phyloP scores from a whole-genome alignment of 2,888 invertebrate genomes.

The Coenonympha glycerion region DNA sequence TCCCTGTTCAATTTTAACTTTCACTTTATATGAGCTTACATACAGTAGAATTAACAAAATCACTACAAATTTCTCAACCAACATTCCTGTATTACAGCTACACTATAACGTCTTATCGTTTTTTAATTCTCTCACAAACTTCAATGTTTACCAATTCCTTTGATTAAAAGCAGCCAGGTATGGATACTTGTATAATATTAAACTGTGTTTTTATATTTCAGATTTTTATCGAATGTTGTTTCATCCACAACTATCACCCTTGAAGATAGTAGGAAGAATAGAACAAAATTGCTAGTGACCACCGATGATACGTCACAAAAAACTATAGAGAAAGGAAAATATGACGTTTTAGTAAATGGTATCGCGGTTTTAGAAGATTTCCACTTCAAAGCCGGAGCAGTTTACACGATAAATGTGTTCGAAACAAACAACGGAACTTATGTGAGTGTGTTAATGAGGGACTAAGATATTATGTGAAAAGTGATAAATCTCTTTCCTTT shows the following conservation, averaged over 20 bases:
- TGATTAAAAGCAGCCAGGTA: background rate
- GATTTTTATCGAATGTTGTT: conserved; percentile 57
- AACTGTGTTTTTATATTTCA: conserved; percentile 33
- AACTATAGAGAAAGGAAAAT: conserved; percentile 48
- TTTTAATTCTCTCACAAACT: conserved; percentile 4
- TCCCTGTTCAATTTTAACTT: conserved; percentile 53
- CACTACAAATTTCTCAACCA: conserved; percentile 34
- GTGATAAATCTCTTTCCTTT: too few relatives aligned
- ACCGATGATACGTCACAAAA: conserved; percentile 43
- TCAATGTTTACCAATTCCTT: conserved; percentile 18
- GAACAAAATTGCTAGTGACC: conserved; percentile 36
- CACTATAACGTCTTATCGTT: conserved; percentile 15
- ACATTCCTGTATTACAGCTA: conserved; percentile 24
- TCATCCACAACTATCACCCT: conserved; percentile 39
- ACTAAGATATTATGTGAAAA: background rate
- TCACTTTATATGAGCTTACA: conserved; percentile 34
- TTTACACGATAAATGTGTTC: conserved; percentile 76
- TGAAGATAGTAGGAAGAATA: conserved; percentile 42
- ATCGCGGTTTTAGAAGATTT: conserved; percentile 43
- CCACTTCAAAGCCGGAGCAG: conserved; percentile 77
- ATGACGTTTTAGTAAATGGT: conserved; percentile 53
- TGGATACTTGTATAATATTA: background rate
- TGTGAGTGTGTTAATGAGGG: conserved; percentile 40
- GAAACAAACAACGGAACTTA: conserved; percentile 47
- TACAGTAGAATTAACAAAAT: conserved; percentile 31